These are phyloP conservation scores for Trinorchestia longiramus DNA, from an alignment of 1,140 invertebrate species.

Conservation along the genomic window DNA sequence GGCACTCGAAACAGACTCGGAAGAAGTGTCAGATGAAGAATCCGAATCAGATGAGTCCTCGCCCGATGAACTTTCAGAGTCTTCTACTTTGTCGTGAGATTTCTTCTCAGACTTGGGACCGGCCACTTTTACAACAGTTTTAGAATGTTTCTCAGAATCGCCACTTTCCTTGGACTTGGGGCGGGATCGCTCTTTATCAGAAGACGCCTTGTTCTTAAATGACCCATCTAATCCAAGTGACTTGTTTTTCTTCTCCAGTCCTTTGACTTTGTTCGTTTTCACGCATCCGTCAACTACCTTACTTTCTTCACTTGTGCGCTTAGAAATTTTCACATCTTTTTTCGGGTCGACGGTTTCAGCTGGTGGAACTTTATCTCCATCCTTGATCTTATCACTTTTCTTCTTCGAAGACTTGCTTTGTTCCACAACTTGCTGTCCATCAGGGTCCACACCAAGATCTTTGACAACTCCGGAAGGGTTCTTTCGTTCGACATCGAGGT, in stretches of 20 bases:
- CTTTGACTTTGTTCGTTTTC: neutral
- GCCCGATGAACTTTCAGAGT: neutral
- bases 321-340: neutral
- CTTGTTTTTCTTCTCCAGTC: slow-evolving; percentile 13
- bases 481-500: neutral
- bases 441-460: neutral
- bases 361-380: neutral
- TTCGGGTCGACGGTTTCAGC: neutral
- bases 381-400: neutral
- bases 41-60: neutral
- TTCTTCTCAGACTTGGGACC: neutral
- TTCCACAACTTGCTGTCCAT: neutral
- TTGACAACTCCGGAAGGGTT: neutral
- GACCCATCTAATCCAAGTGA: neutral
- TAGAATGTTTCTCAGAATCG: neutral
- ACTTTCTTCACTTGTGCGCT: neutral
- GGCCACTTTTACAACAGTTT: neutral
- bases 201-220: neutral
- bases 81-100: neutral
- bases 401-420: neutral
- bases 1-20: slow-evolving; percentile 5
- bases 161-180: neutral
- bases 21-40: slow-evolving; percentile 5
- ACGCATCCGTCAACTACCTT: neutral
- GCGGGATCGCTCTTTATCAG: neutral